Evolutionary conservation across 1,140 invertebrate species (phyloP), one percentile per base, ranked within the genome.

Genomic region (Hylaeus volcanicus): DNA sequence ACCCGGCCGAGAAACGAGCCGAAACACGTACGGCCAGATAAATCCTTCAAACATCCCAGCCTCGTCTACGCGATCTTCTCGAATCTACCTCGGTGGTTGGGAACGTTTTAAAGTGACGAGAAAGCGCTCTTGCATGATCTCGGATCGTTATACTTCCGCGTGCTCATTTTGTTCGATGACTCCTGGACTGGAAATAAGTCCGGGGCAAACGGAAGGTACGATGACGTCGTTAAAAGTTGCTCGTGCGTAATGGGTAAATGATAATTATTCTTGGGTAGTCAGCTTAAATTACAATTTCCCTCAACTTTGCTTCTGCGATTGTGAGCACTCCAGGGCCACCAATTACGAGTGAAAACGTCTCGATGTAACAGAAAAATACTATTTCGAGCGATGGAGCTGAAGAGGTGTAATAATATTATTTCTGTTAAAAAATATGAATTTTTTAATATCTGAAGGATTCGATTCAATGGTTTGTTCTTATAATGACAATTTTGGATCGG

Each of bases 21-120:
- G 71, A 63, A 12, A 79, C 77, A 74, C 77, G 77, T 74, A 74
- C 71, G 53, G 2, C 3, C 15, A 66, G 77, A 79, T 74, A 79
- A 79, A 74, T 74, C 61, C 26, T 74, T 66, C 56, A 56, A 79
- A 73, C 48, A 74, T 56, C 26, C n/a, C 26, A 48, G 41, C 15
- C 15, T 48, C 39, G 6, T 39, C 51, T n/a, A 45, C 26, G 69
- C 8, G 51, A 60, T n/a, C 41, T 48, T 51, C 61, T 43, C 43
- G 41, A 58, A 41, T 48, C 6, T 26, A 26, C 43, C 51, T 61
- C 58, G 1, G 2, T 1, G 11, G 3, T 37, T 12, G 41, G 37
- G 37, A 39, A 45, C 11, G 26, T 48, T n/a, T 64, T 8, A 64
- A 14, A 43, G 11, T 37, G 15, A 1, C 9, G 26, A 53, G 37